These are phyloP conservation scores for Aquatica leii DNA, from an alignment of 2,888 invertebrate species.

Conservation along the genomic window DNA sequence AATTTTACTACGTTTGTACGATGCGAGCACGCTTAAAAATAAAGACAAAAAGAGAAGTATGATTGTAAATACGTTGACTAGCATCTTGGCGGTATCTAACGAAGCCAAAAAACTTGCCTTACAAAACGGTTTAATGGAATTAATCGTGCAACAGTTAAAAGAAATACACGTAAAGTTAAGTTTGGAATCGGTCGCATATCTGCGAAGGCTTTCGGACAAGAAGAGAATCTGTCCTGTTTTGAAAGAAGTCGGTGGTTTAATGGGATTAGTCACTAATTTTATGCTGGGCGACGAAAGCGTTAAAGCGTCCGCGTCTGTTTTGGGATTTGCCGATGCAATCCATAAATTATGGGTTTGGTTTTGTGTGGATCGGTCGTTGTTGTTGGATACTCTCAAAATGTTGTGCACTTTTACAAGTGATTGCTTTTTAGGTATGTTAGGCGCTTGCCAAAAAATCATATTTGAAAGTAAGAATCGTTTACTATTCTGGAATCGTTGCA, in stretches of 20 bases:
- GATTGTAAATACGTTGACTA: constrained; percentile 59
- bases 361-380: constrained; percentile 65
- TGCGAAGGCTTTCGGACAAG: constrained; percentile 58
- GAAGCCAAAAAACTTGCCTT: constrained; percentile 62
- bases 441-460: too few relatives aligned
- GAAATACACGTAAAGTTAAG: constrained; percentile 61
- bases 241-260: constrained; percentile 65
- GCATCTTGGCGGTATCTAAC: constrained; percentile 60
- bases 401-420: constrained; percentile 70
- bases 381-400: constrained; percentile 66
- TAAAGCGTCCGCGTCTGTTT: constrained; percentile 66
- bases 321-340: constrained; percentile 66
- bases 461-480: too few relatives aligned
- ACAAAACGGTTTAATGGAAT: constrained; percentile 56
- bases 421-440: constrained; percentile 66
- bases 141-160: constrained; percentile 59
- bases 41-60: constrained; percentile 55
- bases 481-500: too few relatives aligned
- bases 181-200: constrained; percentile 61
- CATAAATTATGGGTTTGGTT: constrained; percentile 76
- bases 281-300: constrained; percentile 65
- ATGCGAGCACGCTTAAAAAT: constrained; percentile 57
- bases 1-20: constrained; percentile 60
- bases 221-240: constrained; percentile 63
- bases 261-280: constrained; percentile 68